Base-by-base conservation (phyloP, 1,140 invertebrate species). In the Scaptomyza pallida region DNA sequence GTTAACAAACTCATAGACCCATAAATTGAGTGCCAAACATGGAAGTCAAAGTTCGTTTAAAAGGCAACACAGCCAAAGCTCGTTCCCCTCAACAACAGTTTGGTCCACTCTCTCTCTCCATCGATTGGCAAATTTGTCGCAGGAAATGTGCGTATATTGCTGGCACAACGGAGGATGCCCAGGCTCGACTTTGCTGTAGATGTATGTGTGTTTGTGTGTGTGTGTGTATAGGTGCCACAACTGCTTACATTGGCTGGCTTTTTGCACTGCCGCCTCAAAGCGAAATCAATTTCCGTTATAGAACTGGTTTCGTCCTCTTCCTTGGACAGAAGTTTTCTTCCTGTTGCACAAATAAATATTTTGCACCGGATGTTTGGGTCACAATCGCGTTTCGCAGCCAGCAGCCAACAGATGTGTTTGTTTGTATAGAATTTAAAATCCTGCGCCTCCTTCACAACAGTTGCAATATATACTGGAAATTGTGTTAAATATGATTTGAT, bases 301-400 rank as follows among this genome's bases (percentile, higher is more conserved):
- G 68, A 86, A 69, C 81, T 74, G 82, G 13, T 52, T 40, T 63
- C 45, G 56, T 50, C 48, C 33, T 59, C 10, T 54, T 59, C 6
- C 64, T 40, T 44, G 41, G 57, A 60, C 65, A 12, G 62, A 81
- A 85, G 48, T 86, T 85, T 5, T 88, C 81, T 78, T 86, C 82
- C 81, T 88, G 81, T 88, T 88, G 77, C 78, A 81, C 81, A 86
- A 81, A 86, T 81, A 86, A 88, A 86, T 86, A 81, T 81, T 86
- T 88, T 78, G 65, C 65, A 75, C 81, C 82, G 81, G 81, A 86
- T 88, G 81, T 78, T 78, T 72, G 82, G 82, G 82, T 80, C 82
- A 75, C 74, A 88, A 75, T 88, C 72, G 79, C 72, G 54, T 47
- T 55, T 43, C 47, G 17, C 54, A 17, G 3, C 6, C 54, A 17